Base-by-base conservation (phyloP, 2,888 invertebrate genomes). In the Scrobipalpa costella region DNA sequence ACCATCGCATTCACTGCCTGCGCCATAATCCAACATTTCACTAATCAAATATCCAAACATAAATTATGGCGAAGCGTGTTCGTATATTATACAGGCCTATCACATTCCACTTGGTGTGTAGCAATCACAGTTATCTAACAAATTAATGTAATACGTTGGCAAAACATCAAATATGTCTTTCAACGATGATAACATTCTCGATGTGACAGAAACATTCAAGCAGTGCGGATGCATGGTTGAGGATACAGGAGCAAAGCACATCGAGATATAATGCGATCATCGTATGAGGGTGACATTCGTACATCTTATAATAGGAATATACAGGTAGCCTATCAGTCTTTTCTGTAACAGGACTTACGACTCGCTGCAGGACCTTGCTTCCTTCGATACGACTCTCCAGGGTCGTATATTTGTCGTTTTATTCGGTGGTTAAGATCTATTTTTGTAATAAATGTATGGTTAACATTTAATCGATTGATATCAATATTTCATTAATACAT, bases 301-400 rank as follows among this genome's bases (percentile, higher is more conserved):
- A 15, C 44, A 62, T 66, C 64, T 62, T 64, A 65, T 61, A 44
- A 50, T 7, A 50, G 50, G 21, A 68, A 68, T 66, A 71, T 73
- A 72, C 74, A 76, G 63, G 64, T 57, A 67, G 60, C 50, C 61
- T 63, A 65, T 60, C 19, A 64, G 64, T 63, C 63, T 65, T 64
- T 63, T 70, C 71, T 70, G 73, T 81, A 80, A 74, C 78, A 68
- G 71, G 80, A 93, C 94, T 94, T 94, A 94, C 94, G 93, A 85
- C 93, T 93, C 76, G 92, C 88, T 73, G 92, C 89, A 73, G 92
- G 90, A 84, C 92, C 93, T 82, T 94, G 94, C 85, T 94, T 94
- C 80, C 93, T 92, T 75, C 94, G 91, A 87, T 94, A 94, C 70
- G 87, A 86, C 80, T 92, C 92, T 71, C 83, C 89, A 72, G 83